Base-by-base conservation (phyloP, 1,140 invertebrate genomes). In the Drosophila kikkawai region DNA sequence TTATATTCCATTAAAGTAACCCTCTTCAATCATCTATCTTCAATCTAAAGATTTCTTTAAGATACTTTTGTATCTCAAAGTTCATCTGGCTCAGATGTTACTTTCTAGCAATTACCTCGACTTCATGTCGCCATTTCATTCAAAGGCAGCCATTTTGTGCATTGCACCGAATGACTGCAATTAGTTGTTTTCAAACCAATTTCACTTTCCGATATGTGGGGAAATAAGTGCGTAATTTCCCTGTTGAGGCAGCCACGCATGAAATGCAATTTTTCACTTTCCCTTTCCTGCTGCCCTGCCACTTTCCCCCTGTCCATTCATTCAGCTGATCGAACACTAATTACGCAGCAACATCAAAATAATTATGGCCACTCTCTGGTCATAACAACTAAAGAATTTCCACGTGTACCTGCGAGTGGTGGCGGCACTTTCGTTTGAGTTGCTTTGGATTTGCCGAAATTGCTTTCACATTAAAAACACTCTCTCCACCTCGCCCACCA, bases 391-490 rank as follows among this genome's bases (percentile, higher is more conserved):
- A 73, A 74, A 84, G 79, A 87, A 82, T 75, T 87, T 82, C 63
- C 78, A 76, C 83, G 64, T 82, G 67, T 37, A 71, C 53, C 44
- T 42, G 65, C 42, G 26, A 9, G 41, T 19, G 37, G 15, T 26
- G 48, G 68, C 59, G 77, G 84, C 66, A 67, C 32, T 58, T 74
- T 67, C 39, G 59, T 79, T 90, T 82, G 85, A 82, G 70, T 76
- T 75, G 71, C 32, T 26, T 67, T 12, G 76, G 87, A 91, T 87
- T 91, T 91, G 66, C 65, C 75, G 19, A 91, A 91, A 91, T 91
- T 82, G 88, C 80, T 91, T 91, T 91, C 87, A 87, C 87, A 91
- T 91, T 91, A 87, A 84, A 91, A 91, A 84, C 87, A 91, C 79
- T 82, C 80, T 66, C 63, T 74, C 66, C 22, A 19, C 61, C 69